Conservation (phyloP, 35 echinoderm and acorn worm species). For the Strongylocentrotus purpuratus region DNA sequence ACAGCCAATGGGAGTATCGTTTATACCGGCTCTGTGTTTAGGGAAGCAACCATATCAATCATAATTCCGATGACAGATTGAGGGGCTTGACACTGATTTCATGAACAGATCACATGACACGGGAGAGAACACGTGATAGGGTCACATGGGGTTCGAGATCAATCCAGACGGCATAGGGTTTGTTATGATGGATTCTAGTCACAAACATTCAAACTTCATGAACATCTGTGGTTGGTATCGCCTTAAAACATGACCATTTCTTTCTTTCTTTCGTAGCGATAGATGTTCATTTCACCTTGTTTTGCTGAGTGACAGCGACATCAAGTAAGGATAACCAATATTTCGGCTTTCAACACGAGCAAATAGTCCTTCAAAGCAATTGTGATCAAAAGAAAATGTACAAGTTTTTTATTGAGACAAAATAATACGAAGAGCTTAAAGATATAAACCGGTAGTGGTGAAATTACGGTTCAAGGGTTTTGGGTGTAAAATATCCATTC, state of each 20-base stretch:
- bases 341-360: too few relatives aligned
- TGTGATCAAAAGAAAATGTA: too few relatives aligned
- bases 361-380: too few relatives aligned
- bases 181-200: neutral
- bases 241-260: neutral
- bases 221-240: neutral
- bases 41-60: neutral
- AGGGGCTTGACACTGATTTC: neutral
- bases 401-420: too few relatives aligned
- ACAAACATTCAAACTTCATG: neutral
- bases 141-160: neutral
- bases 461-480: too few relatives aligned
- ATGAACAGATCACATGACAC: neutral
- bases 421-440: too few relatives aligned
- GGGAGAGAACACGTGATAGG: neutral
- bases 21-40: neutral
- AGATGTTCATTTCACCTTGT: too few relatives aligned
- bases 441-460: too few relatives aligned
- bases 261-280: neutral
- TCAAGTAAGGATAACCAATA: too few relatives aligned
- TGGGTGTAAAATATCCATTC: too few relatives aligned
- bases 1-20: neutral
- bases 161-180: neutral
- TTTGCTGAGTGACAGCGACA: too few relatives aligned
- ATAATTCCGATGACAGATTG: neutral